Percentiles rank a stretch among this genome's conserved stretches.
These are phyloP conservation scores for Cyclargus thomasi DNA, from an alignment of 1,140 invertebrate species.

Conservation along the genomic window DNA sequence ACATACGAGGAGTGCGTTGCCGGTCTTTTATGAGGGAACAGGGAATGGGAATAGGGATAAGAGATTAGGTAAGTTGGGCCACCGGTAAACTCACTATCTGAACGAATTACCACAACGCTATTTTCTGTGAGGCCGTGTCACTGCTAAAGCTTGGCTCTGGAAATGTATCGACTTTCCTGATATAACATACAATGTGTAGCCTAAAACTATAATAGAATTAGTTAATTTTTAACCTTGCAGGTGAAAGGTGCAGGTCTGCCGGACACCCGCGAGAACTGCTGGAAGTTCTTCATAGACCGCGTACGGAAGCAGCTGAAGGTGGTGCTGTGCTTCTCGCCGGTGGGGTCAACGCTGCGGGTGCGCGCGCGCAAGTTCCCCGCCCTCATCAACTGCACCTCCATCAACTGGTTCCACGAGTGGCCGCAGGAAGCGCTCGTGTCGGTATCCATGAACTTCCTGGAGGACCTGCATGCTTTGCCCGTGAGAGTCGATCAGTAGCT, in stretches of 20 bases:
- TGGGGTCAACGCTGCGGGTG: conserved; percentile 92
- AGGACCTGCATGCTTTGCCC: conserved; percentile 86
- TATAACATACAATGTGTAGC: too few relatives aligned
- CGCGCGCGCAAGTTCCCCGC: conserved; percentile 96
- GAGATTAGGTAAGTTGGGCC: too few relatives aligned
- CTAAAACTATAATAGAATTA: conserved; percentile 13
- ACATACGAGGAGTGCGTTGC: too few relatives aligned
- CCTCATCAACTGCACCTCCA: conserved; percentile 94
- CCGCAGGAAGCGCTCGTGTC: conserved; percentile 96
- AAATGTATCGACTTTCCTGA: too few relatives aligned
- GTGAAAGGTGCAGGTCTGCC: conserved; percentile 89
- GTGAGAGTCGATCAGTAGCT: conserved; percentile 67
- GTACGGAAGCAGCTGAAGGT: conserved; percentile 93
- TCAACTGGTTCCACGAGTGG: conserved; percentile 99
- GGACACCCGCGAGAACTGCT: conserved; percentile 96
- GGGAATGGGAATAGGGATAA: too few relatives aligned
- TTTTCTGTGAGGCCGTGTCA: too few relatives aligned
- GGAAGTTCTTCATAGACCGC: conserved; percentile 97
- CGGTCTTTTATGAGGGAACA: too few relatives aligned
- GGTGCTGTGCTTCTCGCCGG: conserved; percentile 95
- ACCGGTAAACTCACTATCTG: too few relatives aligned
- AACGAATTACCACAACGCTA: too few relatives aligned
- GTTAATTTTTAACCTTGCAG: conserved; percentile 42
- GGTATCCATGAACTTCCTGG: conserved; percentile 91
- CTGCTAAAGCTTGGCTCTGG: too few relatives aligned